Percentiles rank a stretch among this genome's conserved stretches.
Evolutionary conservation across 2,797 vertebrate species (phyloP).

Genomic region (Hyperoplus immaculatus): DNA sequence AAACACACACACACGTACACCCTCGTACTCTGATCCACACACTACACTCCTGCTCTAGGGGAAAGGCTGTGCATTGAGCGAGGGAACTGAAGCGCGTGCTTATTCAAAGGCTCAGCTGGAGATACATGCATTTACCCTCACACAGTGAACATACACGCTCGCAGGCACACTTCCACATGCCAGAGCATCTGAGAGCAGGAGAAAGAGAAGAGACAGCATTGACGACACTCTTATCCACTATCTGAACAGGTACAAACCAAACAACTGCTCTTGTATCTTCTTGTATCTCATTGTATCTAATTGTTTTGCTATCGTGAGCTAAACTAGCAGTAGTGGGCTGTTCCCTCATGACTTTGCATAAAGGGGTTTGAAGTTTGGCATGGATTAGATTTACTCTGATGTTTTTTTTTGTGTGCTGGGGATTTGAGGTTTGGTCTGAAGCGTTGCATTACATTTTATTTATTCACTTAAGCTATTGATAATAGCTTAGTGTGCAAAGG

Average conservation of each 20-base stretch:
- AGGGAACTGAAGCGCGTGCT: conserved; percentile 64
- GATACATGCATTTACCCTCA: conserved; percentile 53
- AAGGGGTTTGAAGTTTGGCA: conserved; percentile 45
- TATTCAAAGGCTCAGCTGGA: conserved; percentile 68
- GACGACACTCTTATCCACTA: conserved; percentile 45
- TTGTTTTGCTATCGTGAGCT: not conserved
- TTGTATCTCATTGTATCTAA: conserved; percentile 5
- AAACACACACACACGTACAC: conserved; percentile 34
- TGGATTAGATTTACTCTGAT: conserved; percentile 19
- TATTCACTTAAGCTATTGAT: not conserved
- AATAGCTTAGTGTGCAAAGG: not conserved
- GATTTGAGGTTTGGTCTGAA: conserved; percentile 26
- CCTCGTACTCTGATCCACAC: conserved; percentile 56
- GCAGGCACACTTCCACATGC: conserved; percentile 63
- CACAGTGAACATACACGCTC: conserved; percentile 55
- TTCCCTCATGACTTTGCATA: conserved; percentile 16
- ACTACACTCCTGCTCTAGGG: conserved; percentile 49
- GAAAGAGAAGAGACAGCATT: conserved; percentile 51
- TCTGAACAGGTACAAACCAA: conserved; percentile 77
- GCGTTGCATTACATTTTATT: not conserved
- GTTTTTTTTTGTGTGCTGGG: conserved; percentile 30
- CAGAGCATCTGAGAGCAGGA: conserved; percentile 66
- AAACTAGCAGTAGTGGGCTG: conserved; percentile 14
- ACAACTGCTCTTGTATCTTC: conserved; percentile 28
- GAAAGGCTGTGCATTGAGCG: conserved; percentile 67